A percentile compares a stretch with the other conserved stretches of the same genome.
Conservation (phyloP, 2,797 vertebrate genomes). For the Nasua narica region DNA sequence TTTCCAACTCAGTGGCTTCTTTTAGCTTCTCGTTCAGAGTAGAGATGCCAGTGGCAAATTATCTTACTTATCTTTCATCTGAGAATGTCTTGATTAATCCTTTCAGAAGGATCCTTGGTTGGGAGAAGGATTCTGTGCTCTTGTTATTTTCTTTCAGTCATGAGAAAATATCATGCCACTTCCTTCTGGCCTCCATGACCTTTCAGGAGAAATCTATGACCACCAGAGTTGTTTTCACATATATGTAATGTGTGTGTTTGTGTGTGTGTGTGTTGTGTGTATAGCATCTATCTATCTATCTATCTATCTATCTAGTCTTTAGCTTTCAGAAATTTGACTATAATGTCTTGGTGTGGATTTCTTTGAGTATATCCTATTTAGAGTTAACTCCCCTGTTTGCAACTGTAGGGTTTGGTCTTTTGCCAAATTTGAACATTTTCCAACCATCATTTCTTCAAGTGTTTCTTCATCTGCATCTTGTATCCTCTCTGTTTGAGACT, state of each 20-base stretch:
- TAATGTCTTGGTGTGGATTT: not conserved
- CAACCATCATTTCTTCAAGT: not conserved
- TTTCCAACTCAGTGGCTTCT: not conserved
- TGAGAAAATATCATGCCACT: not conserved
- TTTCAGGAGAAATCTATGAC: not conserved
- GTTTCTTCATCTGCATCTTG: not conserved
- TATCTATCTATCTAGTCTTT: not conserved
- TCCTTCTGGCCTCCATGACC: not conserved
- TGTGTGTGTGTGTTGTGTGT: not conserved
- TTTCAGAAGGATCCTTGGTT: not conserved
- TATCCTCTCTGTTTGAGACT: not conserved
- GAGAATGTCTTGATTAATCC: not conserved
- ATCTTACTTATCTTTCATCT: not conserved
- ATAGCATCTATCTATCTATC: not conserved
- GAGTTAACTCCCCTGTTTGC: not conserved
- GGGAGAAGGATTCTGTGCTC: not conserved
- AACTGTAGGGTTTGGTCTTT: not conserved
- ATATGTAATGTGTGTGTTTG: not conserved
- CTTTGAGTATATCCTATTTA: not conserved
- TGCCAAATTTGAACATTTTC: not conserved
- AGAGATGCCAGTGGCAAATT: not conserved
- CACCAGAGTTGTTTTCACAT: not conserved
- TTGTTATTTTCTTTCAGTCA: not conserved
- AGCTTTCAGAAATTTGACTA: not conserved
- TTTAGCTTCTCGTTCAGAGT: not conserved